These are phyloP conservation scores for Emydocephalus ijimae DNA, from an alignment of 2,113 vertebrate genomes.

Conservation along the genomic window DNA sequence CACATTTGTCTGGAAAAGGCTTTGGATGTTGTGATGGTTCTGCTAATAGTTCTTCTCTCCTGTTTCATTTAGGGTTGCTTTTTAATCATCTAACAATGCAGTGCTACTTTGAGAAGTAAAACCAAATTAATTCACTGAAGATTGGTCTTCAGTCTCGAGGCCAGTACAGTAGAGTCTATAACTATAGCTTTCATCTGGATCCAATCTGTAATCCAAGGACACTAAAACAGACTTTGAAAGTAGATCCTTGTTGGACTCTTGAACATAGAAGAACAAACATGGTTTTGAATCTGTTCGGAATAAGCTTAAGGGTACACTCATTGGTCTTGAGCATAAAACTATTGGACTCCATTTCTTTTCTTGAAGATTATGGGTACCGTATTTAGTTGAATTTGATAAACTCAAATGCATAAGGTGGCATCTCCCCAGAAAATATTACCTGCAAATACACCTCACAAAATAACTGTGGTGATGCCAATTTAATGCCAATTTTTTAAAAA, in stretches of 20 bases:
- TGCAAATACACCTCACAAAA: slow-evolving; percentile 57
- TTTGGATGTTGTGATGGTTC: background rate
- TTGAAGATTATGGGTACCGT: background rate
- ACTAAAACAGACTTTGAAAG: background rate
- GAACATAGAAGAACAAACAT: background rate
- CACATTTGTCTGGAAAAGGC: background rate
- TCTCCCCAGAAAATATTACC: slow-evolving; percentile 41
- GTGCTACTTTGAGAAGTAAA: background rate
- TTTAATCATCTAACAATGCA: background rate
- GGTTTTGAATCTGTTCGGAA: background rate
- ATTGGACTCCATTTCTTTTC: slow-evolving; percentile 23
- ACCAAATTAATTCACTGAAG: background rate
- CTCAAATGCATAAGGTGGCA: slow-evolving; percentile 55
- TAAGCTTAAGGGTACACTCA: slow-evolving; percentile 20
- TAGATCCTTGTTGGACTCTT: background rate
- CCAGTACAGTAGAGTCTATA: background rate
- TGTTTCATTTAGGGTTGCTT: background rate
- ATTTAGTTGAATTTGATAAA: slow-evolving; percentile 26
- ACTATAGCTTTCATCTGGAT: background rate
- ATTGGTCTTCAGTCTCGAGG: background rate
- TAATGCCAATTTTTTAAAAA: slow-evolving; percentile 64
- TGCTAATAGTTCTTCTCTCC: background rate
- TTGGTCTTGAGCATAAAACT: slow-evolving; percentile 4
- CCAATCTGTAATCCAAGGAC: background rate
- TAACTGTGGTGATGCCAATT: slow-evolving; percentile 61